phyloP scores from a whole-genome alignment of 1,140 invertebrate species.

The Dreissena polymorpha region DNA sequence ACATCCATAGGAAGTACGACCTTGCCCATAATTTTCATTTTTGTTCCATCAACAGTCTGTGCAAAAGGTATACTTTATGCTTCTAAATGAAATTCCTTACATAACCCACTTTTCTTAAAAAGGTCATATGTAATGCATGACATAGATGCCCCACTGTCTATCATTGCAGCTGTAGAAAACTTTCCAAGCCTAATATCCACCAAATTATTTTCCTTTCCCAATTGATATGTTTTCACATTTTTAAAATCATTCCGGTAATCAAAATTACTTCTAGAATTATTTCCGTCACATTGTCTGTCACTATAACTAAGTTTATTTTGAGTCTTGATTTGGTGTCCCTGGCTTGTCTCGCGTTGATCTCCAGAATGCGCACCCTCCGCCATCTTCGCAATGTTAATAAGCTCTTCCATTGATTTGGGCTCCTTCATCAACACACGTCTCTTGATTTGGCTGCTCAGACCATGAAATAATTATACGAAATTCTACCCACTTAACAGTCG shows the following conservation, averaged over 20 bases:
- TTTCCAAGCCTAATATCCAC: too few species aligned
- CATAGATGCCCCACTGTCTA: too few species aligned
- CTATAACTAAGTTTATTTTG: too few species aligned
- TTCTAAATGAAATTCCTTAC: not conserved
- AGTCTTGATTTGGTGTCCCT: not conserved
- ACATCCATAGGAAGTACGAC: slow-evolving; percentile 17
- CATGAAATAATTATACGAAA: too few species aligned
- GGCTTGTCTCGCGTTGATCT: not conserved
- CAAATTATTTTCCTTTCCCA: slow-evolving; percentile 27
- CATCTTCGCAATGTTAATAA: too few species aligned
- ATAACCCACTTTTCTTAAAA: slow-evolving; percentile 10
- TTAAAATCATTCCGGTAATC: too few species aligned
- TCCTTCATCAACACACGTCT: slow-evolving; percentile 6
- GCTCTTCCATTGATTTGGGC: too few species aligned
- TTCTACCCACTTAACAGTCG: too few species aligned
- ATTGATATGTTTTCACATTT: slow-evolving; percentile 4
- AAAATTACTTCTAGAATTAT: too few species aligned
- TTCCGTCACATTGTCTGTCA: too few species aligned
- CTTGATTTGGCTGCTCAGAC: not conserved
- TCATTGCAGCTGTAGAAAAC: too few species aligned
- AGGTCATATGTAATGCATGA: slow-evolving; percentile 21
- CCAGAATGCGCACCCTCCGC: too few species aligned
- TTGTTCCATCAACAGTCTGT: slow-evolving; percentile 17
- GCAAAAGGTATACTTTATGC: not conserved
- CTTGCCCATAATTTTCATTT: slow-evolving; percentile 22